These are phyloP conservation scores for Hoplodrina blanda DNA, from an alignment of 2,888 invertebrate genomes.

Conservation along the genomic window DNA sequence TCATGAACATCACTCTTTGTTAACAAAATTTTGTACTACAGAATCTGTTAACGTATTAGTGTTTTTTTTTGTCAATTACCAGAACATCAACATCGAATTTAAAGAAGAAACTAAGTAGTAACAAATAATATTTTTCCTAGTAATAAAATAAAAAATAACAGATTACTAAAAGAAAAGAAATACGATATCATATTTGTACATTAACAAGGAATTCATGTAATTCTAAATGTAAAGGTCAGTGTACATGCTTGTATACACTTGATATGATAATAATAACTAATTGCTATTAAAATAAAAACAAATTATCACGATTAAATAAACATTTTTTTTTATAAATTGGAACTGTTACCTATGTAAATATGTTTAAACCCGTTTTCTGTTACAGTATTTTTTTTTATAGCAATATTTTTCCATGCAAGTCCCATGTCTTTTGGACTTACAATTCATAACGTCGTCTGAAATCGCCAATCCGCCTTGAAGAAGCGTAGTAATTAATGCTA, in stretches of 20 bases:
- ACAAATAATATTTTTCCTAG: conserved; percentile 10
- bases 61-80: not conserved
- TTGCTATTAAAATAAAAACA: not conserved
- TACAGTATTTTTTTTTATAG: too few species aligned
- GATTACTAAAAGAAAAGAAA: not conserved
- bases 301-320: not conserved
- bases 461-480: too few species aligned
- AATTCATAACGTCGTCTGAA: too few species aligned
- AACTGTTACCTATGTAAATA: too few species aligned
- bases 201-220: conserved; percentile 2
- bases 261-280: not conserved
- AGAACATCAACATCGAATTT: not conserved
- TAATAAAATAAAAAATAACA: conserved; percentile 1
- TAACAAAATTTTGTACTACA: not conserved
- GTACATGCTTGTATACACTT: not conserved
- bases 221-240: conserved; percentile 22
- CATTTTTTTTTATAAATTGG: too few species aligned
- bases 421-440: too few species aligned
- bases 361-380: too few species aligned
- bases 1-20: too few species aligned
- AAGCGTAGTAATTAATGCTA: too few species aligned
- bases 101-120: not conserved
- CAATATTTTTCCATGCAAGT: too few species aligned
- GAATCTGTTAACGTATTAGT: not conserved
- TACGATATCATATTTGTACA: not conserved